These are phyloP conservation scores for Pristionchus japonicus DNA, from an alignment of 2,888 invertebrate species.

Conservation along the genomic window DNA sequence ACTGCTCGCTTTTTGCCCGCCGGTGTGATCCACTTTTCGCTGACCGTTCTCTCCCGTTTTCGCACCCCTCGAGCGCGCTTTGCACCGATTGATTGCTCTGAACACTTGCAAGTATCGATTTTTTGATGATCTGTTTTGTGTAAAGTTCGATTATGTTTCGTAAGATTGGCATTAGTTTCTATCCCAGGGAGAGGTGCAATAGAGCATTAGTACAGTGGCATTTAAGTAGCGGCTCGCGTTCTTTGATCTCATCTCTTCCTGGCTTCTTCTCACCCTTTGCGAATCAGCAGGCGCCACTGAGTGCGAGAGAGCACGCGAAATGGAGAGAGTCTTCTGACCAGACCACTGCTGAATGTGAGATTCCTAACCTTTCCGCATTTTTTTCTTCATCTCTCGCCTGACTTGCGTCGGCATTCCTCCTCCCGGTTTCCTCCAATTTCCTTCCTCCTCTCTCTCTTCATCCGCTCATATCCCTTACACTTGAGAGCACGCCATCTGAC, in stretches of 20 bases:
- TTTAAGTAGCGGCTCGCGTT: not conserved
- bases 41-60: not conserved
- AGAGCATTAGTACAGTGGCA: not conserved
- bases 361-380: not conserved
- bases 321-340: too few relatives aligned
- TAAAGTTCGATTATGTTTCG: too few relatives aligned
- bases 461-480: slow-evolving; percentile 5
- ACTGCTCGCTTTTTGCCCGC: not conserved
- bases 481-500: not conserved
- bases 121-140: not conserved
- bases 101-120: not conserved
- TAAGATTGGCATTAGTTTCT: not conserved
- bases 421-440: not conserved
- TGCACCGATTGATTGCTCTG: not conserved
- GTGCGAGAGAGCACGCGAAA: too few relatives aligned
- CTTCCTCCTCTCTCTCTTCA: not conserved
- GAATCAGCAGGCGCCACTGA: not conserved
- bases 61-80: not conserved
- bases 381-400: not conserved
- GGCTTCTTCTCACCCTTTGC: not conserved
- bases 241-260: not conserved
- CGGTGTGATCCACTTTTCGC: slow-evolving; percentile 17
- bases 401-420: not conserved
- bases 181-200: too few relatives aligned
- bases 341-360: not conserved